Evolutionary conservation across 2,888 invertebrate species (phyloP).

Genomic region (Torymus aiolomorphi): DNA sequence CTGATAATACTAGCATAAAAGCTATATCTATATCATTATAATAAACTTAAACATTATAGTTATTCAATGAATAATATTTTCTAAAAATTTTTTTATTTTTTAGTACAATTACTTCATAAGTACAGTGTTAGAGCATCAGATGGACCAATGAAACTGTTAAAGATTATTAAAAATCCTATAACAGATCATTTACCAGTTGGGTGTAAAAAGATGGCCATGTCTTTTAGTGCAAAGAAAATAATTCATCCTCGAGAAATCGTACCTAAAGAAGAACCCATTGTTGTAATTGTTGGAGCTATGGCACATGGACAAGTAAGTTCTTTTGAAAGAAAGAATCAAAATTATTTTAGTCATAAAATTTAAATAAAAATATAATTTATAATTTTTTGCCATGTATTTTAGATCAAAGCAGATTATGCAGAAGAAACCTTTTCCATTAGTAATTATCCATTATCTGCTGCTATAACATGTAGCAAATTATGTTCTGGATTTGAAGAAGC

Average conservation of each 20-base stretch:
- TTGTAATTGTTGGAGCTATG: constrained; percentile 96
- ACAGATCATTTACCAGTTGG: constrained; percentile 96
- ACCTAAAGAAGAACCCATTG: constrained; percentile 88
- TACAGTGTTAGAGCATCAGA: constrained; percentile 94
- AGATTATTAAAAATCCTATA: constrained; percentile 98
- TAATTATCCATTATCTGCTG: constrained; percentile 97
- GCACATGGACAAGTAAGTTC: constrained; percentile 92
- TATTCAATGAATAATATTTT: background rate
- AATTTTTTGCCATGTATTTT: constrained; percentile 57
- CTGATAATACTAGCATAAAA: too few relatives aligned
- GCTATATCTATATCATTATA: background rate
- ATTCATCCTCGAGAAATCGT: constrained; percentile 86
- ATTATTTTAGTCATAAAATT: background rate
- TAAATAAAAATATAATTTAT: constrained; percentile 5
- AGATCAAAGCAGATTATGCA: constrained; percentile 87
- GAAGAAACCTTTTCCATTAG: constrained; percentile 95
- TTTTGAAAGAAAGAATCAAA: background rate
- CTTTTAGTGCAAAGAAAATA: constrained; percentile 88
- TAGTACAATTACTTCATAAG: constrained; percentile 97
- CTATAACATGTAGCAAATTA: constrained; percentile 95
- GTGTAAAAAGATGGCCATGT: constrained; percentile 91
- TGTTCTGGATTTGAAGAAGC: constrained; percentile 96
- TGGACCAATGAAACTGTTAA: constrained; percentile 91
- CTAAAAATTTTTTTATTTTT: constrained; percentile 68
- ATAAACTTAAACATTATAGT: background rate